A percentile compares a stretch with the other conserved stretches of the same genome.
Evolutionary conservation across 2,797 vertebrate genomes (phyloP).

Genomic region (Scomberomorus guttatus): DNA sequence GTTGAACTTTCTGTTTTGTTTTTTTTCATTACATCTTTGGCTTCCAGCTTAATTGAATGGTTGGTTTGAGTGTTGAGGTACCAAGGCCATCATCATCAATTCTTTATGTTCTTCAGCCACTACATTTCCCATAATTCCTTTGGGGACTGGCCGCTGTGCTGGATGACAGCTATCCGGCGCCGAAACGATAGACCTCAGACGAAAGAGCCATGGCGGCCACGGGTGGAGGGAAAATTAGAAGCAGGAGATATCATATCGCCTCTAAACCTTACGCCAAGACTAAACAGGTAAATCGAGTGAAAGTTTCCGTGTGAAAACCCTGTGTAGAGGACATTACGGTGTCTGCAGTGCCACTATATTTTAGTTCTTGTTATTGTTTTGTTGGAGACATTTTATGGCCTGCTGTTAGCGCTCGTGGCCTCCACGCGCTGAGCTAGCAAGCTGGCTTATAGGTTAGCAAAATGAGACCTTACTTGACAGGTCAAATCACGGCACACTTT

Average conservation of each 20-base stretch:
- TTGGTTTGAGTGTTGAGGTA: not conserved
- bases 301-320: slow-evolving; percentile 5
- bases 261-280: slow-evolving; percentile 90
- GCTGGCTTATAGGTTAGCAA: slow-evolving; percentile 47
- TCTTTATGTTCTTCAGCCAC: slow-evolving; percentile 66
- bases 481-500: slow-evolving; percentile 35
- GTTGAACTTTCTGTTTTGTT: too few relatives aligned
- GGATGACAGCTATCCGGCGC: slow-evolving; percentile 87
- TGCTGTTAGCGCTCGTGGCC: slow-evolving; percentile 82
- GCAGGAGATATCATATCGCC: slow-evolving; percentile 87
- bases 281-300: slow-evolving; percentile 84
- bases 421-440: slow-evolving; percentile 79
- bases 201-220: slow-evolving; percentile 89
- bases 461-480: slow-evolving; percentile 62
- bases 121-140: slow-evolving; percentile 80
- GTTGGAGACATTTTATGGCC: slow-evolving; percentile 85
- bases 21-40: too few relatives aligned
- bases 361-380: slow-evolving; percentile 80
- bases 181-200: slow-evolving; percentile 82
- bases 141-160: slow-evolving; percentile 56
- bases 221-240: slow-evolving; percentile 92
- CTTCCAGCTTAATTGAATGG: too few relatives aligned
- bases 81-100: not conserved
- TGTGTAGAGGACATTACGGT: not conserved
- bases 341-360: slow-evolving; percentile 32